Evolutionary conservation across 2,113 vertebrate species (phyloP).

Genomic region (Tragelaphus scriptus): DNA sequence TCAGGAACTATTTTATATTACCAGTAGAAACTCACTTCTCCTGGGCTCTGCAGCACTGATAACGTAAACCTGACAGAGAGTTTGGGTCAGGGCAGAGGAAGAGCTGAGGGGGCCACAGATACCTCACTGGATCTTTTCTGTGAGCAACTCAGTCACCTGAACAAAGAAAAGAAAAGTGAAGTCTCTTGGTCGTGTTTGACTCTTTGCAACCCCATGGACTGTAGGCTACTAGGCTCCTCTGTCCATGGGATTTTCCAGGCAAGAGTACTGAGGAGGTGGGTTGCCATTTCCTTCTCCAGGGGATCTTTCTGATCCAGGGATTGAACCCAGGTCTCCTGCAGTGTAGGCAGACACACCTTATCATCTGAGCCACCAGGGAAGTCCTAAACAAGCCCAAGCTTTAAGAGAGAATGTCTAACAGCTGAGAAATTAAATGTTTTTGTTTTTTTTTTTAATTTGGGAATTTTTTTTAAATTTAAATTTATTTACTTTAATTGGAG

Average conservation of each 20-base stretch:
- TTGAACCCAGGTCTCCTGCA: rapidly evolving
- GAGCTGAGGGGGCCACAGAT: neutral
- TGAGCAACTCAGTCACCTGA: neutral
- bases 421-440: neutral
- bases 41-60: neutral
- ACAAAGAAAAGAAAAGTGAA: neutral
- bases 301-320: neutral
- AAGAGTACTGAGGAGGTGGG: neutral
- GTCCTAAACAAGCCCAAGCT: neutral
- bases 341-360: neutral
- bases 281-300: neutral
- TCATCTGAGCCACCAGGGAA: neutral
- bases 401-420: neutral
- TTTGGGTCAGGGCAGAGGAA: neutral
- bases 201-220: neutral
- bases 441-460: no score
- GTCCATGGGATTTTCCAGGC: neutral
- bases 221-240: neutral
- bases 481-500: no score
- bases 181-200: neutral
- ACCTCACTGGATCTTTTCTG: neutral
- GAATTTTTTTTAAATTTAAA: no score
- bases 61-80: neutral
- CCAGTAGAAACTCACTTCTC: neutral
- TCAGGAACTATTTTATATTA: neutral